Conservation (phyloP, 2,888 invertebrate genomes). For the Spodoptera picta region DNA sequence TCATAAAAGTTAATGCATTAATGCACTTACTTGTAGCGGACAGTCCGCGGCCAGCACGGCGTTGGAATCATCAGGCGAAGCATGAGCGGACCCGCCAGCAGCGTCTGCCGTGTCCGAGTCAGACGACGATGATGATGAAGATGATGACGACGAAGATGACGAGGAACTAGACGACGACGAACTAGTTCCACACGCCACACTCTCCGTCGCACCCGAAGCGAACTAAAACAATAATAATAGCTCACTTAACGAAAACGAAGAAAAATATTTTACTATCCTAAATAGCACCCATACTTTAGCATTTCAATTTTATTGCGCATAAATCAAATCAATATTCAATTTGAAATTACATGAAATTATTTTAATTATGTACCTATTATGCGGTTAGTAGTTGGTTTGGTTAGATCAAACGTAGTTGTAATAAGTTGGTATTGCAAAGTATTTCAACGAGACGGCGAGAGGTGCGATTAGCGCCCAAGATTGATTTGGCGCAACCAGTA, state of each 20-base stretch:
- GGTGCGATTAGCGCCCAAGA: slow-evolving; percentile 76
- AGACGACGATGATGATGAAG: slow-evolving; percentile 84
- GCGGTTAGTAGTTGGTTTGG: slow-evolving; percentile 52
- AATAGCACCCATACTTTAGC: no score
- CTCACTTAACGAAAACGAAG: neutral
- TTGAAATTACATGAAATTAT: slow-evolving; percentile 26
- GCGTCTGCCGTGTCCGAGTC: slow-evolving; percentile 84
- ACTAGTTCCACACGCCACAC: slow-evolving; percentile 80
- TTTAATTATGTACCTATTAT: slow-evolving; percentile 31
- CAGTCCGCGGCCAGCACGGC: slow-evolving; percentile 88
- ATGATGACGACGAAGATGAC: slow-evolving; percentile 83
- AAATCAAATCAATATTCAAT: slow-evolving; percentile 21
- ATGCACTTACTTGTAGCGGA: slow-evolving; percentile 83
- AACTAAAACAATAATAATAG: slow-evolving; percentile 66
- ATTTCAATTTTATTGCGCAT: neutral
- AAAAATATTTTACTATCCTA: neutral
- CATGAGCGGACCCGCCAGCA: slow-evolving; percentile 77
- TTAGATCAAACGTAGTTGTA: slow-evolving; percentile 50
- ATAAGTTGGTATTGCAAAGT: slow-evolving; percentile 64
- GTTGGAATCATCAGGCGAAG: slow-evolving; percentile 86
- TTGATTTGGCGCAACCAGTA: slow-evolving; percentile 81
- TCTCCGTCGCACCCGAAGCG: slow-evolving; percentile 77
- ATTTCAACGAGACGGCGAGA: slow-evolving; percentile 68
- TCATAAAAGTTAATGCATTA: slow-evolving; percentile 24
- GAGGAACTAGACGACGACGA: slow-evolving; percentile 82